A percentile compares a stretch with the other conserved stretches of the same genome.
phyloP scores from a whole-genome alignment of 1,140 invertebrate species.

The Limonius californicus region DNA sequence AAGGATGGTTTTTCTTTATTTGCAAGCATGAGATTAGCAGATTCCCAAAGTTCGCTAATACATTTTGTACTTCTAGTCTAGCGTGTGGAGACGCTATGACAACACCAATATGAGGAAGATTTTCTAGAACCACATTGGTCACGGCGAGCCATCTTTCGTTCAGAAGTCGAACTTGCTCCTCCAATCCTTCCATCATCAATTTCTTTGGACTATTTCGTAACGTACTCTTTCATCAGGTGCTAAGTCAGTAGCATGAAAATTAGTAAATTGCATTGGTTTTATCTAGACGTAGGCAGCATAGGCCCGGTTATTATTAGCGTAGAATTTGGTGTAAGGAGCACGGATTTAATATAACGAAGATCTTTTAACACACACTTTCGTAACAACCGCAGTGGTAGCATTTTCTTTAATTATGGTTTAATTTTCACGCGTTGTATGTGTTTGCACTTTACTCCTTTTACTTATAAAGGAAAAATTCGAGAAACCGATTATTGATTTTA shows the following conservation, averaged over 20 bases:
- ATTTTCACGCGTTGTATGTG: no score
- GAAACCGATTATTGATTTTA: no score
- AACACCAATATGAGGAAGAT: not conserved
- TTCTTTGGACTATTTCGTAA: constrained; percentile 32
- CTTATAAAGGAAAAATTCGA: no score
- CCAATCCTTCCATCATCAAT: constrained; percentile 20
- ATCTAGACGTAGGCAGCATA: no score
- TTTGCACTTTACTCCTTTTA: no score
- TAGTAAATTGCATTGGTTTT: no score
- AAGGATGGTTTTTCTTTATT: constrained; percentile 3
- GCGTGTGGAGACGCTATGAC: constrained; percentile 10
- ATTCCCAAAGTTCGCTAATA: not conserved
- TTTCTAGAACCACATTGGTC: not conserved
- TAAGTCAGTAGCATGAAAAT: constrained; percentile 33
- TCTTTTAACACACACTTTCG: no score
- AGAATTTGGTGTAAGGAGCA: no score
- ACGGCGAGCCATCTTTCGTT: not conserved
- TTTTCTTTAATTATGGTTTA: no score
- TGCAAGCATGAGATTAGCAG: not conserved
- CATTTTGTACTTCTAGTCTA: not conserved
- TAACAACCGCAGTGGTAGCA: no score
- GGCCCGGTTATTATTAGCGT: no score
- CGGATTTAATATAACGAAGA: no score
- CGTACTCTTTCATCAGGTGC: constrained; percentile 49
- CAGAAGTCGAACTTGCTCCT: not conserved